Evolutionary conservation across 2,888 invertebrate species (phyloP).

Genomic region (Lasioglossum oenotherae): DNA sequence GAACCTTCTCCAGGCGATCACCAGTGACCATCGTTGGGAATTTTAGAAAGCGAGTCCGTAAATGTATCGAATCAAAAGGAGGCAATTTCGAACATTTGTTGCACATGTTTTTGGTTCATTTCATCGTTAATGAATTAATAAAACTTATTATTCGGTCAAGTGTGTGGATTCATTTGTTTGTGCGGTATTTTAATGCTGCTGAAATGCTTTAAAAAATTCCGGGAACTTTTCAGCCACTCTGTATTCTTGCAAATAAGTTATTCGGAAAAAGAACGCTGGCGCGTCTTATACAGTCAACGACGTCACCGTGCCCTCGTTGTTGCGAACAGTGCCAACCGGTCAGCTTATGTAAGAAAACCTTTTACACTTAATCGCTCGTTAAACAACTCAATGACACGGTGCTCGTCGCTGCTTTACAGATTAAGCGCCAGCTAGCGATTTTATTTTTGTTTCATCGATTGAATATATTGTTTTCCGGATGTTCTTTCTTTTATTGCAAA

Average conservation of each 20-base stretch:
- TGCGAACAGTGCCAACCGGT: conserved; percentile 24
- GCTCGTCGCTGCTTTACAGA: background rate
- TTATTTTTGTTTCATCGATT: conserved; percentile 13
- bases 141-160: too few species aligned
- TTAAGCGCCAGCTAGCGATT: conserved; percentile 14
- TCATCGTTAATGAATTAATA: too few species aligned
- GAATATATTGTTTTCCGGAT: conserved; percentile 13
- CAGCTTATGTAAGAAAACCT: conserved; percentile 52
- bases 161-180: too few species aligned
- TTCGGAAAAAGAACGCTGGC: background rate
- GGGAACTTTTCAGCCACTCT: too few species aligned
- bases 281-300: background rate
- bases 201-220: too few species aligned
- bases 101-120: too few species aligned
- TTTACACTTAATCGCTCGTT: conserved; percentile 39
- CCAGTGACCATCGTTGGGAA: too few species aligned
- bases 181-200: too few species aligned
- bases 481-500: background rate
- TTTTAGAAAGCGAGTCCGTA: too few species aligned
- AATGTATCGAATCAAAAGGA: too few species aligned
- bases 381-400: background rate
- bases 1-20: too few species aligned
- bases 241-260: background rate
- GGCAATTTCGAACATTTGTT: too few species aligned
- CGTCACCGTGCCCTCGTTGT: background rate